Evolutionary conservation across 2,113 vertebrate genomes (phyloP), one percentile per base, ranked within the genome.

Genomic region (Notarius quadriscutis): DNA sequence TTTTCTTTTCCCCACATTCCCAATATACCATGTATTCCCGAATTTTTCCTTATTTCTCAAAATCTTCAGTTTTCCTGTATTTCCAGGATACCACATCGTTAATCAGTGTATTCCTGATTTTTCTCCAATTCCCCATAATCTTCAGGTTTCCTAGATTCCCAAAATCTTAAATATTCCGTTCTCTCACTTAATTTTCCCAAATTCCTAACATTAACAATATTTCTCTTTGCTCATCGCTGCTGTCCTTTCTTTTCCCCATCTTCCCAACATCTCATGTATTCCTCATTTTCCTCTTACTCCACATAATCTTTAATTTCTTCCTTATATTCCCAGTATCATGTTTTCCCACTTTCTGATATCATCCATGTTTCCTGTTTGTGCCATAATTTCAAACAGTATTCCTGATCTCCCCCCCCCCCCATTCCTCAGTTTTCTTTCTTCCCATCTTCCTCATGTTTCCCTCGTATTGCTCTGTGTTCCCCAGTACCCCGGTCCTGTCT

Each of bases 361-460:
- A 30, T 14, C 12, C n/a, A 4, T 30, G 10, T 15, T 69, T 69
- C 10, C 4, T 1, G 18, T 41, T 41, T 72, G 15, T 72, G 14
- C 17, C 65, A 30, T 67, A 67, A 30, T 72, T 18, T 7, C 8
- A 41, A 18, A 41, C 18, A 41, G 8, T 72, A 18, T 2, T 41
- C 30, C 2, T 72, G 0, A 17, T 34, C 2, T 18, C n/a, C n/a
- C 34, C 2, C 1, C 10, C 1, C n/a, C 11, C 2, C 12, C 5
- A 27, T 67, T 27, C n/a, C 65, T 27, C 10, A 27, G 0, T 27
- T 14, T 5, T 9, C 25, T n/a, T n/a, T n/a, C 25, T n/a, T 65
- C 62, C 62, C 10, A n/a, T 65, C 5, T 65, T 12, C 63, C 11
- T 65, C 15, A 60, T 18, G 17, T 7, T 7, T 20, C 62, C 22